phyloP scores from a whole-genome alignment of 2,113 vertebrate genomes.

The Calyptomena viridis region DNA sequence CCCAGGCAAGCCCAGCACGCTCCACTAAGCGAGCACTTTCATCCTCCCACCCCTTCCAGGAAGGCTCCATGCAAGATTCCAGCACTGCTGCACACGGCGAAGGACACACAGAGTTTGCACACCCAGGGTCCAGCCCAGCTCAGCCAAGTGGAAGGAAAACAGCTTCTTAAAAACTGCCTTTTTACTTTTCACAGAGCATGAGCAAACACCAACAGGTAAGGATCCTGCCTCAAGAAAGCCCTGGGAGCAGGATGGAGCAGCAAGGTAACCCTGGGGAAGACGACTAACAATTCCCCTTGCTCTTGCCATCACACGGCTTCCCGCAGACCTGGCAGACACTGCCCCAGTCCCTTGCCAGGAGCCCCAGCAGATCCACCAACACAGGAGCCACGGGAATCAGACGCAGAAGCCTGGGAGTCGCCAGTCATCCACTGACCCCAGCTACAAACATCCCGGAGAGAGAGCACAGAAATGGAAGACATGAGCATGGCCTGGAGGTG shows the following conservation, averaged over 20 bases:
- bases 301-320: background rate
- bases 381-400: fast-evolving
- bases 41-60: constrained; percentile 40
- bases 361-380: too few relatives aligned
- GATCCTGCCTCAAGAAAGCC: background rate
- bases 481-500: fast-evolving
- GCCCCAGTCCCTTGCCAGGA: fast-evolving
- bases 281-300: background rate
- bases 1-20: background rate
- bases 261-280: background rate
- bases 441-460: background rate
- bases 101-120: background rate
- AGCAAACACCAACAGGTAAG: background rate
- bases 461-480: fast-evolving
- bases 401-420: background rate
- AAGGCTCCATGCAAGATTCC: background rate
- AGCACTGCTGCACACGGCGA: background rate
- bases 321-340: fast-evolving
- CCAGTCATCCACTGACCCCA: background rate
- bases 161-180: background rate
- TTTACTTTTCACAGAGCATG: background rate
- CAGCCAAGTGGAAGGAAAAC: background rate
- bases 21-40: background rate
- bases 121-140: background rate
- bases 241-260: background rate